Conservation (phyloP, 2,113 vertebrate species). For the Coturnix japonica region DNA sequence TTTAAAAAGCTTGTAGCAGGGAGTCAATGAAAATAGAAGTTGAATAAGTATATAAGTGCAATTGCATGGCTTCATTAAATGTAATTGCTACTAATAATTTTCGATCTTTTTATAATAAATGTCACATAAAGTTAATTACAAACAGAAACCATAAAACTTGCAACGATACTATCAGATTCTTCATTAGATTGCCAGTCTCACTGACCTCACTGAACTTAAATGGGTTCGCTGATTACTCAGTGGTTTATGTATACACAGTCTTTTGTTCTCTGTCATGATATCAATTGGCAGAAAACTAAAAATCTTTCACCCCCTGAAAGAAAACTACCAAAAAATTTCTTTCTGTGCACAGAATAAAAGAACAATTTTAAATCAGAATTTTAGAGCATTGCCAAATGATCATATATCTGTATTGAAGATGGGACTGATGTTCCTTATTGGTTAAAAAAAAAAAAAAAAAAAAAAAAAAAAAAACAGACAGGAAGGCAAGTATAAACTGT, state of each 20-base stretch:
- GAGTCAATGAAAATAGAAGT: slow-evolving; percentile 9
- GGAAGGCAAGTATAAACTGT: neutral
- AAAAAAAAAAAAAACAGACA: neutral
- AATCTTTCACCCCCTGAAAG: neutral
- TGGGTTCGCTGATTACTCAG: neutral
- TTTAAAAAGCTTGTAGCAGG: neutral
- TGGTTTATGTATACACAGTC: neutral
- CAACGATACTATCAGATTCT: neutral
- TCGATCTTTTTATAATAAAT: neutral
- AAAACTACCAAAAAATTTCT: rapidly evolving
- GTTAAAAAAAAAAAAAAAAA: neutral
- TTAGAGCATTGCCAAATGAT: neutral
- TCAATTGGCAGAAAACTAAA: neutral
- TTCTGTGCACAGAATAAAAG: neutral
- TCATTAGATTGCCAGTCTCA: neutral
- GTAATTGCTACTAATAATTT: neutral
- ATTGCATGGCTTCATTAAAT: neutral
- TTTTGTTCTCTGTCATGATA: neutral
- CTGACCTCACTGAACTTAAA: neutral
- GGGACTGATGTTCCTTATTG: neutral
- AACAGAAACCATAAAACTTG: neutral
- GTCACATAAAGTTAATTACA: neutral
- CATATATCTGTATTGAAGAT: neutral
- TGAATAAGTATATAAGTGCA: neutral
- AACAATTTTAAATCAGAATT: neutral